phyloP scores from a whole-genome alignment of 2,113 vertebrate genomes.

The Zonotrichia leucophrys region DNA sequence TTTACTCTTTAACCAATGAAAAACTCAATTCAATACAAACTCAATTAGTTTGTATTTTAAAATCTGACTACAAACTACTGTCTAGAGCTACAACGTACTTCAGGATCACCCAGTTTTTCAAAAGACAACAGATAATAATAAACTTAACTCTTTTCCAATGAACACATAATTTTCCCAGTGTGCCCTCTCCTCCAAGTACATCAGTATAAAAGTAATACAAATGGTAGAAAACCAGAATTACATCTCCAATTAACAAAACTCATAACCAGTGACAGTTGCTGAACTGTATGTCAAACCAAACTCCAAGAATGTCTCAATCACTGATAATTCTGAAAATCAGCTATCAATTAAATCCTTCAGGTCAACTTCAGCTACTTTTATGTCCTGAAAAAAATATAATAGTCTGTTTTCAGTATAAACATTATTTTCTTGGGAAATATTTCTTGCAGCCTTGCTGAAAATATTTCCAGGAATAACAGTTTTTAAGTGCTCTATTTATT shows the following conservation, averaged over 20 bases:
- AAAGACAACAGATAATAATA: background rate
- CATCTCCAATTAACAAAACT: background rate
- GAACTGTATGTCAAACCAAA: background rate
- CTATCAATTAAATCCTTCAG: background rate
- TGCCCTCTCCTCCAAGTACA: background rate
- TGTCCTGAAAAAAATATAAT: background rate
- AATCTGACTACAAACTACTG: background rate
- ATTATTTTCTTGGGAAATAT: slow-evolving; percentile 44
- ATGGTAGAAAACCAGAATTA: background rate
- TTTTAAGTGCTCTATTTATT: slow-evolving; percentile 49
- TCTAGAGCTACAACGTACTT: background rate
- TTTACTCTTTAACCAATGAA: background rate
- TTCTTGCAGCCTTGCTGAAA: slow-evolving; percentile 32
- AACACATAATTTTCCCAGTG: background rate
- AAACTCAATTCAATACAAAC: background rate
- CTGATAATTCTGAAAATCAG: background rate
- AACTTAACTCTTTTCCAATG: background rate
- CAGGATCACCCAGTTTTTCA: background rate
- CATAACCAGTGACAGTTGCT: background rate
- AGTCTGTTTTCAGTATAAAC: slow-evolving; percentile 27
- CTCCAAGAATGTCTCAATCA: background rate
- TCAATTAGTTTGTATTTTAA: background rate
- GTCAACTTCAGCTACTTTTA: background rate
- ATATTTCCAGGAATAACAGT: slow-evolving; percentile 29
- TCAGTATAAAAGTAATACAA: background rate